These are phyloP conservation scores for Neosilurus hyrtlii DNA, from an alignment of 2,797 vertebrate species.

Conservation along the genomic window DNA sequence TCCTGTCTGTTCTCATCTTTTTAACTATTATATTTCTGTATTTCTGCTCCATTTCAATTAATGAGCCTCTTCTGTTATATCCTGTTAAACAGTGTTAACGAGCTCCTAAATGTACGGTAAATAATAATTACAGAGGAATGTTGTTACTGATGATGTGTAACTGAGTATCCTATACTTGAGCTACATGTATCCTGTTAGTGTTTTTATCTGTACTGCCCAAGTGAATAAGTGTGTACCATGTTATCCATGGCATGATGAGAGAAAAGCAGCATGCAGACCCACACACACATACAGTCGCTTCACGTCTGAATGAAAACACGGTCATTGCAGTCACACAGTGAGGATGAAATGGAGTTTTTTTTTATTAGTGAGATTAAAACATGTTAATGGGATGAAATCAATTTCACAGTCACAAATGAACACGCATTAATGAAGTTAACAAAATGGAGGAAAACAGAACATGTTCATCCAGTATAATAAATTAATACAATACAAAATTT, in stretches of 20 bases:
- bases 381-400: constrained; percentile 28
- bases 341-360: constrained; percentile 23
- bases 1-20: background rate
- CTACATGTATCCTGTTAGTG: no score
- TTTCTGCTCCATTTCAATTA: background rate
- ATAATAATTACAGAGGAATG: background rate
- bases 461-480: background rate
- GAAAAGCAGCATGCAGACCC: background rate
- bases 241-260: background rate
- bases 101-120: background rate
- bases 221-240: background rate
- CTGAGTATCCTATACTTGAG: background rate
- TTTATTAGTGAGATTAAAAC: constrained; percentile 46
- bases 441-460: background rate
- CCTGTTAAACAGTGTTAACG: background rate
- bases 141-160: background rate
- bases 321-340: constrained; percentile 6
- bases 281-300: constrained; percentile 26
- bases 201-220: no score
- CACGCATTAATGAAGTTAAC: background rate
- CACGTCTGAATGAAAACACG: background rate
- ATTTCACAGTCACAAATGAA: background rate
- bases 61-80: background rate
- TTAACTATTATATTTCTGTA: background rate
- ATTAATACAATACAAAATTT: background rate